phyloP scores from a whole-genome alignment of 2,888 invertebrate species.

The Cephus nigrinus region DNA sequence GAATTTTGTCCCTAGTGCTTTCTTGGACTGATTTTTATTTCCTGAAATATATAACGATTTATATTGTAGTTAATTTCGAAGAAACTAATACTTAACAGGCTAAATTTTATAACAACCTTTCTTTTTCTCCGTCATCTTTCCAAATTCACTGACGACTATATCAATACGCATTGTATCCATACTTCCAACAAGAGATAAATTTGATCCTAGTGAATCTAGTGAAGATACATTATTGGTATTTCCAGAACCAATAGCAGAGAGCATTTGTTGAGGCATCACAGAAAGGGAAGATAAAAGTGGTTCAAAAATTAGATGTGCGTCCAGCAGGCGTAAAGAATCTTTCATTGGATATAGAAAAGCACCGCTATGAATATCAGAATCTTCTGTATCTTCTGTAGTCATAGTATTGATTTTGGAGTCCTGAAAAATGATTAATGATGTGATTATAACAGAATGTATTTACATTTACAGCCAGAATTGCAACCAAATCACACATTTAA shows the following conservation, averaged over 20 bases:
- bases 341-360: slow-evolving; percentile 82
- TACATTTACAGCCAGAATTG: not conserved
- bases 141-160: slow-evolving; percentile 92
- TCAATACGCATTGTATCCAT: slow-evolving; percentile 92
- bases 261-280: slow-evolving; percentile 89
- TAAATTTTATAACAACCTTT: slow-evolving; percentile 50
- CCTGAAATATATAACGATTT: slow-evolving; percentile 46
- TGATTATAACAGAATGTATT: not conserved
- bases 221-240: slow-evolving; percentile 73
- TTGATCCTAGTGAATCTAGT: slow-evolving; percentile 89
- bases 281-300: slow-evolving; percentile 90
- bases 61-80: not conserved
- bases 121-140: slow-evolving; percentile 74
- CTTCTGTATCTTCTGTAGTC: slow-evolving; percentile 64
- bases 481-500: slow-evolving; percentile 4
- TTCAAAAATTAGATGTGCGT: slow-evolving; percentile 94
- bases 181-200: slow-evolving; percentile 83
- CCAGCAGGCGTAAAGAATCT: slow-evolving; percentile 85
- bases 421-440: slow-evolving; percentile 35
- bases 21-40: slow-evolving; percentile 56
- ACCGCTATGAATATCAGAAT: slow-evolving; percentile 66
- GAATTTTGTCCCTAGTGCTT: slow-evolving; percentile 61
- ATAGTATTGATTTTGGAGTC: slow-evolving; percentile 66
- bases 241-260: slow-evolving; percentile 67
- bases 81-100: not conserved